Base-by-base conservation (phyloP, 2,113 vertebrate species). In the Melospiza georgiana region DNA sequence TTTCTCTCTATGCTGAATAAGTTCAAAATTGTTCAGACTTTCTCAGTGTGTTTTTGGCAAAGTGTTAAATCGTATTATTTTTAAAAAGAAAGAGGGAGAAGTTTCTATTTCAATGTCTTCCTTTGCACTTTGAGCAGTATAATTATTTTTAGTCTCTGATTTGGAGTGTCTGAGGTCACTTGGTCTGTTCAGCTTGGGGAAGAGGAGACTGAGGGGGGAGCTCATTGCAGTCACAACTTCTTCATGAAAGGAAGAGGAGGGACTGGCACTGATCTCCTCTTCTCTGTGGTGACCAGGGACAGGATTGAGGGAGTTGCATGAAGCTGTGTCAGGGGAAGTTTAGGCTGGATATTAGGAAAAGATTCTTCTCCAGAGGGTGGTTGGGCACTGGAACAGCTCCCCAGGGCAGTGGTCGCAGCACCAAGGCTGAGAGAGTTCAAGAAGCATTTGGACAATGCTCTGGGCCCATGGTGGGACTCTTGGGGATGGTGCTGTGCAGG, bases 321-420 rank as follows among this genome's bases (percentile, higher is more conserved):
- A 17, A 43, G 37, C 7, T 67, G 35, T 67, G 44, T 4, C 31
- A 58, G 35, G 43, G 30, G 21, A 13, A 2, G 11, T 58, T 66
- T 58, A 31, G 20, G 12, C 2, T 67, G 62, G 31, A 25, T 58
- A 7, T 17, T 5, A 35, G 20, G 3, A 4, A 21, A 67, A 51
- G 2, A 2, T 59, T 58, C 20, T 59, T 17, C 17, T 5, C 20
- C 51, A 41, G 5, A 15, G 41, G 1, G 15, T 48, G 28, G 4
- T 0, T 49, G 35, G 16, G 35, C 35, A 41, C 46, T 58, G 44
- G 61, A 67, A 43, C 16, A 35, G 15, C 41, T 43, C 41, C 15
- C 41, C 24, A 10, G 43, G 7, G 52, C 0, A 85, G 7, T 31
- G 44, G 1, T 27, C 9, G 9, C 13, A 37, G 52, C 30, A 0